phyloP scores from a whole-genome alignment of 2,797 vertebrate genomes.

The Pseudochirops cupreus region DNA sequence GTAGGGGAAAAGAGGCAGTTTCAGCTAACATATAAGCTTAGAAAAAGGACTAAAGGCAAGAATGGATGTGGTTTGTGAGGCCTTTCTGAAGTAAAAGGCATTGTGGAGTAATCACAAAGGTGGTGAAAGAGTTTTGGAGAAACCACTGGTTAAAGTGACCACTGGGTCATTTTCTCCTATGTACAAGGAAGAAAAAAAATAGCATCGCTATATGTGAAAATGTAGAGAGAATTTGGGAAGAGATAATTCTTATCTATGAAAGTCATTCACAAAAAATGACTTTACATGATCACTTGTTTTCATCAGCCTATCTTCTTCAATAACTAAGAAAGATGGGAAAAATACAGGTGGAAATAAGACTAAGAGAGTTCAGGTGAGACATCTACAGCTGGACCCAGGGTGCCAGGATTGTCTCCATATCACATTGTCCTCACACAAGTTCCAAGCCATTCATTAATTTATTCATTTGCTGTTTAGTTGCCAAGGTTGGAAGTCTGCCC shows the following conservation, averaged over 20 bases:
- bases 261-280: constrained; percentile 13
- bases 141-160: not conserved
- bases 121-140: not conserved
- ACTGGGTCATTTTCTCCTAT: not conserved
- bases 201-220: not conserved
- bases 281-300: not conserved
- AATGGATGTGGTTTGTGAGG: not conserved
- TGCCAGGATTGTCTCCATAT: not conserved
- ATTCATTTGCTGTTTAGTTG: constrained; percentile 25
- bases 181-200: not conserved
- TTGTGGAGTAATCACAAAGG: not conserved
- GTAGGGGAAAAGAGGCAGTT: not conserved
- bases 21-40: too few relatives aligned
- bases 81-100: not conserved
- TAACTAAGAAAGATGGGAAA: not conserved
- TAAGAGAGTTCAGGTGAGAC: constrained; percentile 14
- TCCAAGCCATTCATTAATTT: not conserved
- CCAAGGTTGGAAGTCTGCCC: not conserved
- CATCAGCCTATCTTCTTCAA: not conserved
- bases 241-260: not conserved
- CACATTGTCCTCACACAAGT: not conserved
- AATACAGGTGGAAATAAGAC: not conserved
- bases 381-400: not conserved
- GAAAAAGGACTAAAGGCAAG: constrained; percentile 14
- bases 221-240: not conserved